Evolutionary conservation across 2,113 vertebrate species (phyloP).

Genomic region (Rhinolophus ferrumequinum): DNA sequence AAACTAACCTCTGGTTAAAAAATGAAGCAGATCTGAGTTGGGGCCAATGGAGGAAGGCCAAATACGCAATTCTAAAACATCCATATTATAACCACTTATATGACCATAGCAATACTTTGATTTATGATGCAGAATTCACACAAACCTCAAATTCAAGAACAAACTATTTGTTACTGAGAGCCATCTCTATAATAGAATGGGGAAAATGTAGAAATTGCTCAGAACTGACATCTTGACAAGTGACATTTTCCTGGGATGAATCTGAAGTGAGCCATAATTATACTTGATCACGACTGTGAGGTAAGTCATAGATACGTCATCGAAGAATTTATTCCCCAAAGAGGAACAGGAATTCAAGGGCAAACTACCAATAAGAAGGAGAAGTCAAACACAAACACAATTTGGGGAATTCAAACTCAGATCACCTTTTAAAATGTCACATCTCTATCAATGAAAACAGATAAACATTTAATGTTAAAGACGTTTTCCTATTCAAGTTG

Average conservation of each 20-base stretch:
- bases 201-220: background rate
- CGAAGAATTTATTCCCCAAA: background rate
- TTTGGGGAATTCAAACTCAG: background rate
- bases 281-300: background rate
- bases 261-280: background rate
- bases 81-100: background rate
- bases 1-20: background rate
- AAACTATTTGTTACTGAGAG: background rate
- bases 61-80: slow-evolving; percentile 3
- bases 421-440: background rate
- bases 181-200: background rate
- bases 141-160: background rate
- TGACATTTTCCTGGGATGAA: slow-evolving; percentile 18
- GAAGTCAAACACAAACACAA: slow-evolving; percentile 1
- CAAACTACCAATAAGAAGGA: background rate
- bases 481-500: background rate
- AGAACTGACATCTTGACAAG: background rate
- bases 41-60: background rate
- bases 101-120: background rate
- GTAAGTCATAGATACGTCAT: background rate
- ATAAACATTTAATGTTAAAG: slow-evolving; percentile 44
- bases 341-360: background rate
- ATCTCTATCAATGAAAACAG: background rate
- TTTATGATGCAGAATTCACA: background rate
- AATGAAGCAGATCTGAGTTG: slow-evolving; percentile 6